These are phyloP conservation scores for Drosophila pandora DNA, from an alignment of 1,140 invertebrate species.

Conservation along the genomic window DNA sequence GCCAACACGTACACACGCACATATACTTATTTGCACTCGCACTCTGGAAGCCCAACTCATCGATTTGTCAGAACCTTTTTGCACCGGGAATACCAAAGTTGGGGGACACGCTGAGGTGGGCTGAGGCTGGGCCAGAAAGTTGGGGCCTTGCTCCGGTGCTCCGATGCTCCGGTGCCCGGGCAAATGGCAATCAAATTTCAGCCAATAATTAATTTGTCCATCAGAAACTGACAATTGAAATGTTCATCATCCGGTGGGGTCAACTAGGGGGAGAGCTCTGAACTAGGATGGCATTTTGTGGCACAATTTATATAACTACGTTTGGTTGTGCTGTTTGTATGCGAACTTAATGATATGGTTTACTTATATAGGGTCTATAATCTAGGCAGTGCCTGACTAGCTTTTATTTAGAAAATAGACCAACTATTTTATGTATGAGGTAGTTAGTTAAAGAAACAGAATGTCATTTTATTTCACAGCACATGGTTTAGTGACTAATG, in stretches of 20 bases:
- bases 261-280: neutral
- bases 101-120: neutral
- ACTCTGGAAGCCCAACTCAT: conserved; percentile 30
- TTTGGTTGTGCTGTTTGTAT: neutral
- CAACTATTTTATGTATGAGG: no score
- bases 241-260: conserved; percentile 12
- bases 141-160: neutral
- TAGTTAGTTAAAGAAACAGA: no score
- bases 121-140: conserved; percentile 14
- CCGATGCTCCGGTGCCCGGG: conserved; percentile 7
- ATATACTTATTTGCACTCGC: neutral
- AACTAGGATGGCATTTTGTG: neutral
- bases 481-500: no score
- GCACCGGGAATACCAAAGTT: neutral
- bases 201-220: conserved; percentile 49
- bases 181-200: conserved; percentile 42
- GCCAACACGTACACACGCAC: conserved; percentile 20
- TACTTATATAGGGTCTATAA: neutral
- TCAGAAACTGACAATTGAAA: conserved; percentile 38
- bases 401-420: no score
- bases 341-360: conserved; percentile 1
- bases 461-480: no score
- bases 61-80: conserved; percentile 42
- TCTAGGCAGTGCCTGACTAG: no score
- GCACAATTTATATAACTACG: neutral